Conservation (phyloP, 2,888 invertebrate genomes). For the Herminia tarsipennalis region DNA sequence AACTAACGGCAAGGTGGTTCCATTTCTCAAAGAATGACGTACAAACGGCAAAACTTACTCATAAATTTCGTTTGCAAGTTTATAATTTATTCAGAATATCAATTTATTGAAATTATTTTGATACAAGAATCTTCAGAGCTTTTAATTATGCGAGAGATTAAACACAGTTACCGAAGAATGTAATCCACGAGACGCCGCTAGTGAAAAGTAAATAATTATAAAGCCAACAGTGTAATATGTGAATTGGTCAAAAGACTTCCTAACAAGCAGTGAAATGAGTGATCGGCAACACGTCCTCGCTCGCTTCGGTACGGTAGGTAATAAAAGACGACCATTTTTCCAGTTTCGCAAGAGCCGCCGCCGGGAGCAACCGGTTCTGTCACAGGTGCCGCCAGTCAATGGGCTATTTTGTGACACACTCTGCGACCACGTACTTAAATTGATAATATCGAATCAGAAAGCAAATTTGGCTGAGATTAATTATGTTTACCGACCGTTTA, state of each 20-base stretch:
- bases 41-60: slow-evolving; percentile 17
- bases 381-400: slow-evolving; percentile 75
- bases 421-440: slow-evolving; percentile 54
- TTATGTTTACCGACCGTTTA: slow-evolving; percentile 23
- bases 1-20: slow-evolving; percentile 15
- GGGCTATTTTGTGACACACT: slow-evolving; percentile 58
- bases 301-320: slow-evolving; percentile 52
- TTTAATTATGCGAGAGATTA: slow-evolving; percentile 12
- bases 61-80: slow-evolving; percentile 19
- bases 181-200: slow-evolving; percentile 7
- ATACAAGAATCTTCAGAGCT: slow-evolving; percentile 6
- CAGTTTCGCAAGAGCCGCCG: slow-evolving; percentile 71
- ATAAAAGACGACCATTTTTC: slow-evolving; percentile 65
- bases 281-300: slow-evolving; percentile 52
- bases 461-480: slow-evolving; percentile 30
- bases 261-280: slow-evolving; percentile 50
- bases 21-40: slow-evolving; percentile 15
- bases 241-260: slow-evolving; percentile 42
- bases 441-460: slow-evolving; percentile 53
- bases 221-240: slow-evolving; percentile 21
- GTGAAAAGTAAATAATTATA: slow-evolving; percentile 10
- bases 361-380: slow-evolving; percentile 70
- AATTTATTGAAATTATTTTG: slow-evolving; percentile 26
- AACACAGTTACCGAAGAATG: slow-evolving; percentile 13
- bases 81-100: slow-evolving; percentile 22